These are phyloP conservation scores for Crotalus helleri DNA, from an alignment of 2,113 vertebrate species.

Conservation along the genomic window DNA sequence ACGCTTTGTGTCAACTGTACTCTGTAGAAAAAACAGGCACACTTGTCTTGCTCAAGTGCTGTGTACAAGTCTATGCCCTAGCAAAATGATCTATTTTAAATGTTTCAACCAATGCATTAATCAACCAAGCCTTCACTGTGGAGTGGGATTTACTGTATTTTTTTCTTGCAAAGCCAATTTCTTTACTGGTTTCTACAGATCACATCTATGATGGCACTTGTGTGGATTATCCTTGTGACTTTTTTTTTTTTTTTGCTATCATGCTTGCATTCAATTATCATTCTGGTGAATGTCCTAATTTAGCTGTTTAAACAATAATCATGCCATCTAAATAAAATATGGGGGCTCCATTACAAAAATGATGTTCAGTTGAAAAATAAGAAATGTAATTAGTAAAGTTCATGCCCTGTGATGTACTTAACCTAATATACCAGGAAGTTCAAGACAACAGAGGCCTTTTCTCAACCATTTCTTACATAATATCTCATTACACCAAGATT, in stretches of 20 bases:
- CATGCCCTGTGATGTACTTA: slow-evolving; percentile 39
- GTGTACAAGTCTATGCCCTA: slow-evolving; percentile 72
- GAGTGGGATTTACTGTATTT: background rate
- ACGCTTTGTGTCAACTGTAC: slow-evolving; percentile 94
- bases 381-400: slow-evolving; percentile 35
- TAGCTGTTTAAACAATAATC: slow-evolving; percentile 54
- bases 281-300: slow-evolving; percentile 48
- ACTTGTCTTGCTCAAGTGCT: slow-evolving; percentile 89
- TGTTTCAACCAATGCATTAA: background rate
- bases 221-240: slow-evolving; percentile 24
- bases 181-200: background rate
- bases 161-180: slow-evolving; percentile 28
- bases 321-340: slow-evolving; percentile 40
- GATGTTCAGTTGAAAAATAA: slow-evolving; percentile 48
- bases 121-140: slow-evolving; percentile 24
- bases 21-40: slow-evolving; percentile 99
- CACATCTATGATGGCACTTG: slow-evolving; percentile 7
- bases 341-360: slow-evolving; percentile 49
- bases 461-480: slow-evolving; percentile 29
- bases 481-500: slow-evolving; percentile 32
- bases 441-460: slow-evolving; percentile 37
- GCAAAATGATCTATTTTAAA: slow-evolving; percentile 45
- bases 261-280: slow-evolving; percentile 34
- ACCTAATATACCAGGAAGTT: slow-evolving; percentile 45
- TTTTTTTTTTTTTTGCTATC: slow-evolving; percentile 13